Evolutionary conservation across 2,113 vertebrate species (phyloP), one percentile per base, ranked within the genome.

Genomic region (Chroicocephalus ridibundus): DNA sequence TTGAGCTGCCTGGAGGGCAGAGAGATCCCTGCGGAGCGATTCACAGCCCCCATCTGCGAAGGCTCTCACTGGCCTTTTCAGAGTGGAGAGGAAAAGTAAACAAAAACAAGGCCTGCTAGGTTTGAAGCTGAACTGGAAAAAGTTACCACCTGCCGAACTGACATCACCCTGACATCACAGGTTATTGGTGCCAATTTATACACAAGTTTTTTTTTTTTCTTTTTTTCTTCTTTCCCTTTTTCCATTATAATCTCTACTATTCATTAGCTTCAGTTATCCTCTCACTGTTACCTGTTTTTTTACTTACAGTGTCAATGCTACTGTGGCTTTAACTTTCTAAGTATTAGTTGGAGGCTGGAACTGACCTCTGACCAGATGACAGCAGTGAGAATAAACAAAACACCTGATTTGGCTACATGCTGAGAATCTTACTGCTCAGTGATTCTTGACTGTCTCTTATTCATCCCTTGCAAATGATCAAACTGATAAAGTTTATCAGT

Each of bases 91-190:
- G 76, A 71, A 94, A 96, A 94, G 85, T 91, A 94, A 95, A 92
- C 76, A 96, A 82, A 96, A 94, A 90, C 75, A 96, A 92, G 60
- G n/a, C 51, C 70, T 91, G 70, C 71, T 15, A 51, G 74, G 57
- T 68, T 71, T 79, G 71, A 76, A 90, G 76, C 57, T 55, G 61
- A 79, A 44, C 58, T 91, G 95, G 97, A 96, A 94, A 97, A 96
- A 74, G n/a, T 93, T 87, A 86, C 82, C 76, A 89, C 83, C 80
- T 88, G 78, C 82, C 0, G 26, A 65, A 42, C 78, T 96, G 96
- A 96, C 88, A 92, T 97, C 94, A 94, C 55, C 46, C 87, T 96
- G 91, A 97, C 95, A 94, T 97, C 96, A 97, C 84, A 47, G 68
- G 12, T 49, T 36, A 31, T 38, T 10, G 27, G 24, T 96, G 94